These are phyloP conservation scores for Cerastis leucographa DNA, from an alignment of 2,888 invertebrate genomes.

Conservation along the genomic window DNA sequence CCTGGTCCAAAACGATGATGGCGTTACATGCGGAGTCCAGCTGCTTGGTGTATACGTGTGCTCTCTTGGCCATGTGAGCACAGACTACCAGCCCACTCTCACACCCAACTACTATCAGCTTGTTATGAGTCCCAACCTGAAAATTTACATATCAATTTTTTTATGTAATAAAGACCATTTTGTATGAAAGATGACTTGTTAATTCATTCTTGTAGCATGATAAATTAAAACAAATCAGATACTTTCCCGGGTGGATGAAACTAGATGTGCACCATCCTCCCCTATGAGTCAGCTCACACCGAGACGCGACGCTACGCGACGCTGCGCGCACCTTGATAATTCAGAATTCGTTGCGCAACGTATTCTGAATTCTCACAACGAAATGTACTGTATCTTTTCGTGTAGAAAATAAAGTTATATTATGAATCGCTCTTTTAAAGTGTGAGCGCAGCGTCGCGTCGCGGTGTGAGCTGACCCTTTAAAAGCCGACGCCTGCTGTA, in stretches of 20 bases:
- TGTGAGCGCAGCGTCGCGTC: no score
- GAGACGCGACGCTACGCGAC: no score
- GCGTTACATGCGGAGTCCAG: constrained; percentile 90
- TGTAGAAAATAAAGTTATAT: no score
- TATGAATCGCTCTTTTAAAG: no score
- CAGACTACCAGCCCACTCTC: constrained; percentile 91
- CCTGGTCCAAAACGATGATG: constrained; percentile 86
- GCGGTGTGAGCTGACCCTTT: no score
- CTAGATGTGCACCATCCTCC: not conserved
- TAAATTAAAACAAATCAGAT: not conserved
- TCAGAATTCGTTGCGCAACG: no score
- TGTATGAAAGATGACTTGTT: not conserved
- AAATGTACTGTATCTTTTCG: no score
- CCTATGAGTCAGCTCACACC: no score
- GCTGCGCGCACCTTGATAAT: no score
- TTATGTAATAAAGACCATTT: constrained; percentile 30
- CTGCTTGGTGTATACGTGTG: constrained; percentile 81
- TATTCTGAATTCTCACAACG: no score
- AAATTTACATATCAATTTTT: constrained; percentile 58
- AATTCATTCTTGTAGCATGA: not conserved
- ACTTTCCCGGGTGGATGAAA: not conserved
- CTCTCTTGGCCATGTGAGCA: constrained; percentile 89
- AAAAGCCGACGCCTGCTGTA: not conserved
- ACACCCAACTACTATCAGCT: constrained; percentile 91
- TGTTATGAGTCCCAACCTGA: constrained; percentile 91